A percentile compares a stretch with the other conserved stretches of the same genome.
Evolutionary conservation across 2,113 vertebrate species (phyloP).

Genomic region (Lepisosteus osseus): DNA sequence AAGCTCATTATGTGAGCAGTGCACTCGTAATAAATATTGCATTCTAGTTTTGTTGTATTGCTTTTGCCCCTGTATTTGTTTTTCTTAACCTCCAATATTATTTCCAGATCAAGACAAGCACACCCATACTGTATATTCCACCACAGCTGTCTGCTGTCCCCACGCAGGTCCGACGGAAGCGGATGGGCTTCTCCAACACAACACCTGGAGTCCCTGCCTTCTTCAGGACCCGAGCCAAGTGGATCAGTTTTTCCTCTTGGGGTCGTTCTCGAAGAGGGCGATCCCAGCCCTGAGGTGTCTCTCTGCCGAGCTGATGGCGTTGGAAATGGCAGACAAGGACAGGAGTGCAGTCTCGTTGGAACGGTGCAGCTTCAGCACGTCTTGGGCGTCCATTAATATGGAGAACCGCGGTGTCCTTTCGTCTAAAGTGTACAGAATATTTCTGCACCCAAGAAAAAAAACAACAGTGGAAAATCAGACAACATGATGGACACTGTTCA

Average conservation of each 20-base stretch:
- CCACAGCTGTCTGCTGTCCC: too few relatives aligned
- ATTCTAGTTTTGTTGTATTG: not conserved
- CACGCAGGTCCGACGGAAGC: too few relatives aligned
- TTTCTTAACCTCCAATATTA: not conserved
- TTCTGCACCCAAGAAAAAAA: constrained; percentile 67
- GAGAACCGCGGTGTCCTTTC: constrained; percentile 74
- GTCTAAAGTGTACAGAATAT: constrained; percentile 83
- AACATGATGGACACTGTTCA: too few relatives aligned
- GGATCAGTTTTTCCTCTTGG: constrained; percentile 61
- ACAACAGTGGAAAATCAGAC: not conserved
- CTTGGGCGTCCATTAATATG: constrained; percentile 68
- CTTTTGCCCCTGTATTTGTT: not conserved
- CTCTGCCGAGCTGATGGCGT: constrained; percentile 79
- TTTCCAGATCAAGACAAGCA: not conserved
- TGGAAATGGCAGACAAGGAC: constrained; percentile 74
- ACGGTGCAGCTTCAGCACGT: constrained; percentile 46
- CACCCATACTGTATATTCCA: too few relatives aligned
- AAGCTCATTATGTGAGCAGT: not conserved
- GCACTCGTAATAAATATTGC: constrained; percentile 7
- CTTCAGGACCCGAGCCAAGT: not conserved
- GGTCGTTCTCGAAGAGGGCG: constrained; percentile 79
- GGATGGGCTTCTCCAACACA: not conserved
- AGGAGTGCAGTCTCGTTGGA: constrained; percentile 57
- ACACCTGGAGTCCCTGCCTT: not conserved
- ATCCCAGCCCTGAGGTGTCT: constrained; percentile 80